Evolutionary conservation across 2,888 invertebrate species (phyloP), one percentile per base, ranked within the genome.

Genomic region (Anaspis maculata): DNA sequence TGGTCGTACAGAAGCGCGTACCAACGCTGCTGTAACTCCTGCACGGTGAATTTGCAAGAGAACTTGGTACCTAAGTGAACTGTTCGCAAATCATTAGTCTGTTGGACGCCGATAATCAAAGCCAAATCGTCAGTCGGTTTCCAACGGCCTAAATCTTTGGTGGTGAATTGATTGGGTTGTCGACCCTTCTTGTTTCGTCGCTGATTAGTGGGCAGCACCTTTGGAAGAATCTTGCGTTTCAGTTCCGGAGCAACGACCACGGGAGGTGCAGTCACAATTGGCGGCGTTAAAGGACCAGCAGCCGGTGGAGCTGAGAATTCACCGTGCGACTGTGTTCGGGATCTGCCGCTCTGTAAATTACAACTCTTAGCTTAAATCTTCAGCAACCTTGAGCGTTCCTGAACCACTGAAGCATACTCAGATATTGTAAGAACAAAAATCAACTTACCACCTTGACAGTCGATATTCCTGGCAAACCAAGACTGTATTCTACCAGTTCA

Each of bases 91-190:
- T 86, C 86, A 64, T 85, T 86, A 7, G 85, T 85, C 70, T 77
- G 96, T 55, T 91, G 87, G 3, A 96, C 89, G 38, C 91, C 94
- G 42, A 89, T 80, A 41, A 98, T 89, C 1, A 98, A 71, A 0
- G 90, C 86, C 15, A 97, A 69, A 70, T 98, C 98, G 70, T 98
- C 98, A 13, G 88, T 85, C 1, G 96, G 94, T 59, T 96, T 95
- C 97, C 97, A 98, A 32, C 92, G 74, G 0, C 95, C 95, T 26
- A 89, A 69, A 66, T 88, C 88, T 67, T 88, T 84, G 2, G 84
- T 82, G 3, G 83, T 77, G 45, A 83, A 65, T 31, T 79, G 78
- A 57, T 76, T 79, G 5, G 78, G 69, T 42, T 79, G 79, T 27
- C 77, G 74, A 46, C 77, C 77, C 42, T 77, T 77, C 30, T 73